Evolutionary conservation across 1,140 invertebrate species (phyloP).

Genomic region (Bombus pascuorum): DNA sequence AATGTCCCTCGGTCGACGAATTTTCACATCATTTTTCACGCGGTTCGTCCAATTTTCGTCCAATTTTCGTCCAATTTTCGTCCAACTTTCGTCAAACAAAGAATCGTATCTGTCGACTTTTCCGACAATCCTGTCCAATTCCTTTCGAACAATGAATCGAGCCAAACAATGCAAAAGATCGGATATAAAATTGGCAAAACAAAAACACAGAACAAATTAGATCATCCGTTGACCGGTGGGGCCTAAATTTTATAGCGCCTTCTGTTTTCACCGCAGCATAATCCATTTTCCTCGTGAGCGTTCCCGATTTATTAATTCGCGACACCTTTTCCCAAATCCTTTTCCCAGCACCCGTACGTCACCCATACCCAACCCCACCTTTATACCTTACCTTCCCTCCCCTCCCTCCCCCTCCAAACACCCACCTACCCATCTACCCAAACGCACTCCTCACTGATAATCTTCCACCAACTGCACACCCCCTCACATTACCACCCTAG

Average conservation of each 20-base stretch:
- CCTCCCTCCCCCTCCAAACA: rapidly evolving
- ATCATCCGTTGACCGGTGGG: slow-evolving; percentile 54
- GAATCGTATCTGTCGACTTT: not conserved
- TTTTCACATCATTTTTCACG: not conserved
- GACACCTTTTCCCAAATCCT: slow-evolving; percentile 7
- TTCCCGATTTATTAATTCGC: slow-evolving; percentile 47
- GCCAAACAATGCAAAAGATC: not conserved
- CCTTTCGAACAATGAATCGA: no score
- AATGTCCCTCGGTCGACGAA: slow-evolving; percentile 51
- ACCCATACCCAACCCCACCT: not conserved
- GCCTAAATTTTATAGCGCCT: slow-evolving; percentile 26
- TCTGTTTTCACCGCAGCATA: slow-evolving; percentile 60
- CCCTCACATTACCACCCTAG: slow-evolving; percentile 41
- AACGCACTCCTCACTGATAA: slow-evolving; percentile 31
- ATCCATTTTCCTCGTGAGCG: slow-evolving; percentile 55
- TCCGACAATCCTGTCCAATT: not conserved
- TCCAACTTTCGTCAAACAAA: not conserved
- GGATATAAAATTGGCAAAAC: not conserved
- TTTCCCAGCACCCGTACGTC: not conserved
- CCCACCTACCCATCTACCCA: no score
- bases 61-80: not conserved
- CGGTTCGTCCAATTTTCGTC: not conserved
- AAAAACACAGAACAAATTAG: not conserved
- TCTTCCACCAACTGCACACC: slow-evolving; percentile 41
- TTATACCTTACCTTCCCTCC: not conserved